Evolutionary conservation across 23 tunicate species (phyloP), one percentile per base, ranked within the genome.

Genomic region (Phallusia fumigata): DNA sequence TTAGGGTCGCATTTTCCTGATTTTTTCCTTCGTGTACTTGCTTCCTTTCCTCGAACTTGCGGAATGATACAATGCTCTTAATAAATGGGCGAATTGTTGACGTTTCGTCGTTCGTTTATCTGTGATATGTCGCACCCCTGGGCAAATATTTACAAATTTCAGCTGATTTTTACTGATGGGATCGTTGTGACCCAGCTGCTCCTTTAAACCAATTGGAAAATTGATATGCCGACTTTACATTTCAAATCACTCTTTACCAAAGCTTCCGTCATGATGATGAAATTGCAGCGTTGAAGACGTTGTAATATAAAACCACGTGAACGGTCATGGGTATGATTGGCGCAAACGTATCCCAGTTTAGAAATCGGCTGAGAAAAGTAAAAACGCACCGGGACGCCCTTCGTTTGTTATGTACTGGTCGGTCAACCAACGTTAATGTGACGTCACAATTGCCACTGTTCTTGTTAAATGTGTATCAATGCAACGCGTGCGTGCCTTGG

Each of bases 401-500:
- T 40, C 10, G 47, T 40, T 40, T 40, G 47, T 40, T 40, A 10
- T 10, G 5, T 40, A 40, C 47, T 40, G 47, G 47, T 40, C 47
- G 47, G 47, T 40, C 5, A 3, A 40, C 10, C 47, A 58, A 21
- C 28, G 26, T 22, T 58, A 21, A 6, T 58, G 69, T 58, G 69
- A 58, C 69, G 69, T 58, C 69, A 58, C 69, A 21, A 58, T 58
- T 22, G 69, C 69, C 69, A 58, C 69, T 58, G 69, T 58, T 58
- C 26, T 21, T 24, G 28, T 21, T 21, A 58, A 22, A 58, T 58
- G 69, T 58, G 28, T 58, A 58, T 58, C 69, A 58, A 58, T 58
- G 69, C 69, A 58, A 58, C 69, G 69, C 69, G 47, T 40, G 69
- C 69, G 69, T 58, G 69, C 69, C 69, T 58, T 58, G 69, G 69